Base-by-base conservation (phyloP, 2,797 vertebrate species). In the Spinus pinus region DNA sequence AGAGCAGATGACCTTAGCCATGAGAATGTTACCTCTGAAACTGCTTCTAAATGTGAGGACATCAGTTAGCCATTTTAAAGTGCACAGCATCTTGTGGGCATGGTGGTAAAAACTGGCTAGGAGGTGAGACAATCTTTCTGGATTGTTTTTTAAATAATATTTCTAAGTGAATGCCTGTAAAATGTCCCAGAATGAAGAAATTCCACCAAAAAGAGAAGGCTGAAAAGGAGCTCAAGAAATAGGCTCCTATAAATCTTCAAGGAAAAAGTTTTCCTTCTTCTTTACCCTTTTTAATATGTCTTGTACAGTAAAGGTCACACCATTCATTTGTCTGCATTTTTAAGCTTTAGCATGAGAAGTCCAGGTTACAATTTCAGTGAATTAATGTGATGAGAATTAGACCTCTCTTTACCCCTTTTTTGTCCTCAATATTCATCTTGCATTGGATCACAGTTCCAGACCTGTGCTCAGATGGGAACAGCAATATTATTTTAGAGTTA, bases 401-500 rank as follows among this genome's bases (percentile, higher is more conserved):
- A 37, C 81, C 37, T 39, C 22, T 72, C 54, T 64, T 69, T 83
- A 19, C 30, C n/a, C 39, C 10, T 79, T 69, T 93, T 78, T 81
- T 44, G 9, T 82, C 51, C 42, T 93, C 28, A 46, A 60, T 88
- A 58, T 85, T 95, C 58, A 66, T 74, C 54, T 95, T 80, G 12
- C 62, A n/a, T n/a, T 93, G 83, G 56, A 91, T 85, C 93, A 77
- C 28, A 88, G 74, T 94, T 95, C 96, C 95, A 86, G 79, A 62
- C 58, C 62, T 81, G 67, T 2, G 10, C 93, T 97, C 85, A 96
- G 66, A 87, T 90, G 24, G 81, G 75, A 96, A 56, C 27, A 91
- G 58, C 46, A 80, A 71, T 79, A 90, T 94, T 97, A 89, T 96
- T 97, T 97, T 90, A 95, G 96, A 75, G 74, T 84, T 97, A 97